Base-by-base conservation (phyloP, 1,140 invertebrate species). In the Tetragonula clypearis region DNA sequence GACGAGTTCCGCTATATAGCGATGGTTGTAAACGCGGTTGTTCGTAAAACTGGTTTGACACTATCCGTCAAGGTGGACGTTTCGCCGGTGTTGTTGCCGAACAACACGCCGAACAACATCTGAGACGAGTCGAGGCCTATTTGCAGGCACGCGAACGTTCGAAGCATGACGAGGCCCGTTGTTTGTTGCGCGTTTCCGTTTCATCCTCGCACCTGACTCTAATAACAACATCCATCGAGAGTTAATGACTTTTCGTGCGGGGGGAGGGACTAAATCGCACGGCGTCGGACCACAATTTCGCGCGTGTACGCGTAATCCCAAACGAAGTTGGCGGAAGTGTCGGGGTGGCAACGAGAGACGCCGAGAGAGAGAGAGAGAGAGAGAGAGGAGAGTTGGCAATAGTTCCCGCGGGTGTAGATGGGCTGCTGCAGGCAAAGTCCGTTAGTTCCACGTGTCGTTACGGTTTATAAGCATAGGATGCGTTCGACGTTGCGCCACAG, bases 401-500 rank as follows among this genome's bases (percentile, higher is more conserved):
- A 68, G 72, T 71, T 82, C 71, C 81, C 58, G 87, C 84, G 89
- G 89, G 89, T 85, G 79, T 88, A 81, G 86, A 90, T 80, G 84
- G 73, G 73, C 86, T 49, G 73, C 86, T 49, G 30, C 55, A 60
- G 84, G 83, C 81, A 55, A 84, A 89, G 83, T 90, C 93, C 93
- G 93, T 93, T 94, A 93, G 91, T 92, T 92, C 93, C 90, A 92
- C 90, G 91, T 93, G 93, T 94, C 93, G 93, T 93, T 94, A 93
- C 92, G 93, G 92, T 93, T 93, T 93, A 93, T 94, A 94, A 93
- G 88, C 93, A 92, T 93, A 87, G 91, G 92, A 93, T 92, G 92
- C 89, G 87, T 92, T 92, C 89, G 91, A 92, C 90, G 88, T 91
- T 87, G 88, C 87, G 74, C 62, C 71, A 66, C 77, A 68, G 68